phyloP scores from a whole-genome alignment of 2,113 vertebrate species.

The Hymenochirus boettgeri region DNA sequence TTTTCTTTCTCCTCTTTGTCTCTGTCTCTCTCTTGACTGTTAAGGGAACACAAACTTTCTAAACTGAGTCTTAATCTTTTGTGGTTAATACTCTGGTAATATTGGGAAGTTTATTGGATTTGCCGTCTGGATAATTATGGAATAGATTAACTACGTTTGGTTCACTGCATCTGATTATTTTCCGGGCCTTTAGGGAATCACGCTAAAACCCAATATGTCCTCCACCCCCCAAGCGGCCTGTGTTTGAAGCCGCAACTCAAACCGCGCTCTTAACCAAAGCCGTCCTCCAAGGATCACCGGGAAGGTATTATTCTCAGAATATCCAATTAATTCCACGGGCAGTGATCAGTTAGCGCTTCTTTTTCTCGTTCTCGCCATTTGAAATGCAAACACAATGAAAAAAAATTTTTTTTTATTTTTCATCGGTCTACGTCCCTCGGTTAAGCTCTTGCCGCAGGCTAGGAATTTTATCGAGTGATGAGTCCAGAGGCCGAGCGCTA shows the following conservation, averaged over 20 bases:
- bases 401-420: slow-evolving; percentile 74
- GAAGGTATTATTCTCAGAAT: slow-evolving; percentile 99
- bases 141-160: slow-evolving; percentile 92
- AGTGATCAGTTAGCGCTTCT: slow-evolving; percentile 98
- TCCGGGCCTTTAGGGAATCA: slow-evolving; percentile 90
- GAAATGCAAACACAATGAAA: slow-evolving; percentile 99
- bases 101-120: slow-evolving; percentile 78
- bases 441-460: slow-evolving; percentile 99
- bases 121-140: slow-evolving; percentile 87
- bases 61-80: slow-evolving; percentile 18
- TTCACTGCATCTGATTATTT: slow-evolving; percentile 98
- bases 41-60: slow-evolving; percentile 12
- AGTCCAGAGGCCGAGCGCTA: slow-evolving; percentile 99
- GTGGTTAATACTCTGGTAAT: slow-evolving; percentile 66
- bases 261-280: slow-evolving; percentile 90
- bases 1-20: too few species aligned
- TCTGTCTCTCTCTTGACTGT: slow-evolving; percentile 5
- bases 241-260: slow-evolving; percentile 96
- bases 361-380: slow-evolving; percentile 96
- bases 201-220: slow-evolving; percentile 96
- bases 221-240: slow-evolving; percentile 96
- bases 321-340: slow-evolving; percentile 99
- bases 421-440: slow-evolving; percentile 98
- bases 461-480: slow-evolving; percentile 99
- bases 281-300: slow-evolving; percentile 94